Evolutionary conservation across 1,140 invertebrate genomes (phyloP), one percentile per base, ranked within the genome.

Genomic region (Acyrthosiphon pisum): DNA sequence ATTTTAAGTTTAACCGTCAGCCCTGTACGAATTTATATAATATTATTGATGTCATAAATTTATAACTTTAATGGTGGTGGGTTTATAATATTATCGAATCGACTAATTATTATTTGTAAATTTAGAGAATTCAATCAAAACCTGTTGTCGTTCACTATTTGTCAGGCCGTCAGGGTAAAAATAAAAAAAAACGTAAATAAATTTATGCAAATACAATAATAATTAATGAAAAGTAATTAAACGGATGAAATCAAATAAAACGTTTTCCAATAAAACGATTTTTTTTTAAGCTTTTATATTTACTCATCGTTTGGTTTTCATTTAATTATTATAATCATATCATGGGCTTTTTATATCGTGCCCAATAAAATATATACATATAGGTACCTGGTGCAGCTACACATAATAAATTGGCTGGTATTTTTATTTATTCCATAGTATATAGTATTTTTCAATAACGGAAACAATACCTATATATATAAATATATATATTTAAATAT

Each of bases 201-300:
- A 44, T 84, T 44, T 30, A 84, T 41, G 23, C 83, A 84, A 84
- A 26, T 84, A 84, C 35, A 84, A 76, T 76, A 76, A 76, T 76
- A 76, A 84, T 84, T 84, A 84, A 84, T 84, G 6, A 84, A 84
- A 84, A 2, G 37, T 84, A 44, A 84, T 84, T 84, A 44, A 44
- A 44, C 37, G 37, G 83, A 23, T 44, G 23, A 44, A 84, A 84
- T 84, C 37, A 44, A 84, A 26, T 84, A 84, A 37, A 44, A 22
- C 83, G 41, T 84, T 84, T 41, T 84, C 83, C 83, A 26, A 44
- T 44, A 84, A 44, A 84, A 84, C 83, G 41, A 84, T 84, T 84
- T 84, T 41, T n/a, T n/a, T 41, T 26, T 22, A 44, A 84, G 3
- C 9, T 37, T 84, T 84, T 84, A 44, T 84, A 84, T 84, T 84